Percentiles rank a stretch among this genome's conserved stretches.
These are phyloP conservation scores for Cryptocephalus primarius DNA, from an alignment of 2,888 invertebrate species.

Conservation along the genomic window DNA sequence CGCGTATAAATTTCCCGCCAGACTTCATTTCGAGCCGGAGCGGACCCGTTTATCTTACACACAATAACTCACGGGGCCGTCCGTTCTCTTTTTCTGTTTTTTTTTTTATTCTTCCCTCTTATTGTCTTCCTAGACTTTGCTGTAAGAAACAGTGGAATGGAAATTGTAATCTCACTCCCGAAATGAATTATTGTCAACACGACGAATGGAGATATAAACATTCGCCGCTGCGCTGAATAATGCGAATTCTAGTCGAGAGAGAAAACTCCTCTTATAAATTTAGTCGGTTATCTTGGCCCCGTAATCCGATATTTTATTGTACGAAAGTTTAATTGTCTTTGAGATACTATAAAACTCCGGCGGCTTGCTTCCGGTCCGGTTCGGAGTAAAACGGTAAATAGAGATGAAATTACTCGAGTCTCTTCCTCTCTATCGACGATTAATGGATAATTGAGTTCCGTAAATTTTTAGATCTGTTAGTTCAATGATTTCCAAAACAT, in stretches of 20 bases:
- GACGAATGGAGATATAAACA: conserved; percentile 32
- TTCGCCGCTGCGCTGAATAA: conserved; percentile 15
- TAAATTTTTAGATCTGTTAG: too few species aligned
- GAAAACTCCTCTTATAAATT: conserved; percentile 20
- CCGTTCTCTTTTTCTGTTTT: conserved; percentile 35
- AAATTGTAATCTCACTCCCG: conserved; percentile 37
- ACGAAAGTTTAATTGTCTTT: conserved; percentile 21
- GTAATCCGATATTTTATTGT: conserved; percentile 16
- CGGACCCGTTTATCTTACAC: conserved; percentile 61
- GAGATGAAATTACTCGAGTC: too few species aligned
- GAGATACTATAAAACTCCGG: conserved; percentile 14
- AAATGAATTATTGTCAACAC: conserved; percentile 36
- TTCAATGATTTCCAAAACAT: too few species aligned
- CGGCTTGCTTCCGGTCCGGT: too few species aligned
- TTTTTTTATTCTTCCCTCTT: conserved; percentile 19
- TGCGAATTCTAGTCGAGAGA: conserved; percentile 14
- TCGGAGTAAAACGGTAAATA: too few species aligned
- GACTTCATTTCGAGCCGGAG: conserved; percentile 64
- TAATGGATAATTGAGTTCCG: too few species aligned
- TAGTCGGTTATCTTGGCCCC: conserved; percentile 16
- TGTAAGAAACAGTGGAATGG: conserved; percentile 38
- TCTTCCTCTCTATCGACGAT: too few species aligned
- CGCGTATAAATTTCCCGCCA: conserved; percentile 42
- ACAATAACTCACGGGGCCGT: conserved; percentile 49
- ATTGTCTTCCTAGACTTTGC: conserved; percentile 37